Evolutionary conservation across 2,113 vertebrate species (phyloP).

Genomic region (Ranitomeya variabilis): DNA sequence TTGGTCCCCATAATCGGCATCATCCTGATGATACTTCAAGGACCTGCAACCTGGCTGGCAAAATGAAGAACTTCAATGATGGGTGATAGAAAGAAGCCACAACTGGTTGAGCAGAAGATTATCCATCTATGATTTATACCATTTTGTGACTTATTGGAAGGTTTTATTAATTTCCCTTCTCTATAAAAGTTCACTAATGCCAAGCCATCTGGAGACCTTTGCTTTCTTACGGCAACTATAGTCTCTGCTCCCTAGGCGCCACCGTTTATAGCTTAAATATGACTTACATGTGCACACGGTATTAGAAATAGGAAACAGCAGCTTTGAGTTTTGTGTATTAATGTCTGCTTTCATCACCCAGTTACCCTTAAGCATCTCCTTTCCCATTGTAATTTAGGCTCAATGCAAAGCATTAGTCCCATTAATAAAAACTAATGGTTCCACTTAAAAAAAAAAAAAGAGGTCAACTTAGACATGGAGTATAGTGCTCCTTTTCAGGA

Average conservation of each 20-base stretch:
- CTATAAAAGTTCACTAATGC: constrained; percentile 20
- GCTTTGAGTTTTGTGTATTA: constrained; percentile 82
- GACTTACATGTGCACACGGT: constrained; percentile 89
- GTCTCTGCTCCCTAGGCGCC: constrained; percentile 83
- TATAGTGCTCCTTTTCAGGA: constrained; percentile 42
- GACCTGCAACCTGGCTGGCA: neutral
- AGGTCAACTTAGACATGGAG: constrained; percentile 43
- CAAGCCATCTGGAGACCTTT: constrained; percentile 84
- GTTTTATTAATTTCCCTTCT: constrained; percentile 24
- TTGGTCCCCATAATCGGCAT: neutral
- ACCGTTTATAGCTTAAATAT: constrained; percentile 85
- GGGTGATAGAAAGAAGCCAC: neutral
- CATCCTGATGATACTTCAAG: neutral
- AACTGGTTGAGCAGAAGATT: neutral
- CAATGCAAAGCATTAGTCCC: constrained; percentile 94
- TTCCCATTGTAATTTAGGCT: constrained; percentile 90
- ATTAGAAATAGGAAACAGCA: constrained; percentile 95
- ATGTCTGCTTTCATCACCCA: constrained; percentile 92
- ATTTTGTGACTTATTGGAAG: constrained; percentile 24
- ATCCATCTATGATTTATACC: neutral
- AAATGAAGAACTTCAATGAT: neutral
- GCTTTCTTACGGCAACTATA: constrained; percentile 85
- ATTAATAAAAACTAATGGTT: constrained; percentile 90
- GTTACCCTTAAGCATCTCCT: constrained; percentile 89
- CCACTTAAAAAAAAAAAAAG: constrained; percentile 78